Percentiles rank a stretch among this genome's conserved stretches.
Conservation (phyloP, 2,888 invertebrate species). For the Arrhopalites spinosus region DNA sequence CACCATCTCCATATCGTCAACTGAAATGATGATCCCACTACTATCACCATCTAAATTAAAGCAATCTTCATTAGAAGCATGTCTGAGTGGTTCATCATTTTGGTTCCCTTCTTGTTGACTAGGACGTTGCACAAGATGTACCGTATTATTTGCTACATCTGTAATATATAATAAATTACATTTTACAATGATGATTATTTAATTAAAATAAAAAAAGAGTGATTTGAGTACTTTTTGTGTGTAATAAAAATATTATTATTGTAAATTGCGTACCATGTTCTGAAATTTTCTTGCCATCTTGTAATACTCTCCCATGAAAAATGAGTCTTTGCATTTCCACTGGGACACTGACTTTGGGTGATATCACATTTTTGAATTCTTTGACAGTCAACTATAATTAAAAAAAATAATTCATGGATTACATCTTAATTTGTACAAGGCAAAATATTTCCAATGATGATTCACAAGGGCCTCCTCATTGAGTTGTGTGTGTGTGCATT, state of each 20-base stretch:
- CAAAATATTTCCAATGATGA: background rate
- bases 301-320: constrained; percentile 90
- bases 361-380: constrained; percentile 78
- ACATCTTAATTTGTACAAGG: background rate
- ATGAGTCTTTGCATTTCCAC: constrained; percentile 86
- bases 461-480: too few relatives aligned
- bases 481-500: too few relatives aligned
- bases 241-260: too few relatives aligned
- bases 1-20: too few relatives aligned
- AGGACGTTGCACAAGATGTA: constrained; percentile 63
- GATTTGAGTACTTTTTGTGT: background rate
- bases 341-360: constrained; percentile 76
- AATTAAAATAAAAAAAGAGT: background rate
- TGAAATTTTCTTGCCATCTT: constrained; percentile 57
- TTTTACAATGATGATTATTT: too few relatives aligned
- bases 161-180: constrained; percentile 34
- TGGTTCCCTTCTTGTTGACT: constrained; percentile 58
- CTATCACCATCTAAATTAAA: constrained; percentile 38
- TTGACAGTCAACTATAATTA: constrained; percentile 40
- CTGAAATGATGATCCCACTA: constrained; percentile 45
- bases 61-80: background rate
- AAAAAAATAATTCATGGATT: background rate
- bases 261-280: background rate
- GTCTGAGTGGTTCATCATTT: constrained; percentile 46
- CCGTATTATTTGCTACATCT: constrained; percentile 63